These are phyloP conservation scores for Celastrina argiolus DNA, from an alignment of 2,888 invertebrate genomes.

Conservation along the genomic window DNA sequence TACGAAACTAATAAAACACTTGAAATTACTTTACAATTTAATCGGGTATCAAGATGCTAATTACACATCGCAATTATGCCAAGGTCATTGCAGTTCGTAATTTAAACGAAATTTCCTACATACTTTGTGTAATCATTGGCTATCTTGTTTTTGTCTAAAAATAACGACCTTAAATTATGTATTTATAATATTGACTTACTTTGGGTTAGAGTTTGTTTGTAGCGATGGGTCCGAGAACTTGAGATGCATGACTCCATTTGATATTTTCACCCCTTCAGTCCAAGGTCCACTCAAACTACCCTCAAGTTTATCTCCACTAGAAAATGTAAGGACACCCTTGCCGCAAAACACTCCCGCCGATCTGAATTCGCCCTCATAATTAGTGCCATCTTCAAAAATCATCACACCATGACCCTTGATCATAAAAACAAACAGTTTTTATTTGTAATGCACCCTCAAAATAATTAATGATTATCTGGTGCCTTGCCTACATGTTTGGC, in stretches of 20 bases:
- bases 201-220: constrained; percentile 76
- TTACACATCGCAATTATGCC: too few relatives aligned
- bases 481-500: background rate
- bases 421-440: background rate
- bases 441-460: background rate
- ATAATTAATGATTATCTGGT: too few relatives aligned
- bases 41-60: too few relatives aligned
- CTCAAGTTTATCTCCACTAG: constrained; percentile 86
- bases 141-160: too few relatives aligned
- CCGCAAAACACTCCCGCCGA: constrained; percentile 88
- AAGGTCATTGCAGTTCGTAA: too few relatives aligned
- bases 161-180: too few relatives aligned
- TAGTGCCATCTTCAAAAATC: constrained; percentile 91
- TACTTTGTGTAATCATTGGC: too few relatives aligned
- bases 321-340: constrained; percentile 87
- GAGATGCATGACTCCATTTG: constrained; percentile 82
- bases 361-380: constrained; percentile 92
- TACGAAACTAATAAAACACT: too few relatives aligned
- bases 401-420: constrained; percentile 90
- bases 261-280: constrained; percentile 87
- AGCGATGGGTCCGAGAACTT: constrained; percentile 79
- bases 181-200: constrained; percentile 55
- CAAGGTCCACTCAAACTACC: constrained; percentile 85
- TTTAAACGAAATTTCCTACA: too few relatives aligned
- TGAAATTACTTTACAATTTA: too few relatives aligned